Evolutionary conservation across 2,888 invertebrate species (phyloP), one percentile per base, ranked within the genome.

Genomic region (Argynnis bischoffii): DNA sequence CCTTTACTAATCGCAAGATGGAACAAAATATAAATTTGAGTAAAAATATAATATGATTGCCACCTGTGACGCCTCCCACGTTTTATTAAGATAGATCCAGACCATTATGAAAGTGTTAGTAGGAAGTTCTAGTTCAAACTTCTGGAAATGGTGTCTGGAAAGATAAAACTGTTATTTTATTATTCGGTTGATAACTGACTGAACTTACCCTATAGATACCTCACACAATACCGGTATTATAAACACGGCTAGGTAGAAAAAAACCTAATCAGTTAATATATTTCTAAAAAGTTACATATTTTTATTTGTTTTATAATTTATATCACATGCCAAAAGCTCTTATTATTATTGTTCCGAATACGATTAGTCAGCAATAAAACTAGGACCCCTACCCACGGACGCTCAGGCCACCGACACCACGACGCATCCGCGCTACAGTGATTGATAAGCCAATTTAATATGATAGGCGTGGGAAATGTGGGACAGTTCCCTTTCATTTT

Each of bases 381-480:
- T 71, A 63, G 66, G 60, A 70, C 66, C 68, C 82, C 72, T 73
- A 75, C 73, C 80, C 84, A 84, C 81, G 81, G 79, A 83, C 74
- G 71, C 75, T 72, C 73, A 72, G 79, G 74, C 79, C 83, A 81
- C 77, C 81, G 81, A 81, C 82, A 79, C 82, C 82, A 81, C 80
- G 76, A 79, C 78, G 82, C 89, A 90, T 91, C 90, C 90, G 88
- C 84, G 83, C 79, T 81, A 82, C 84, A 72, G 83, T 86, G 89
- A 91, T 91, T 91, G 90, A 90, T 90, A 88, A 88, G 85, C 80
- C 85, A 86, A 88, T 87, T 88, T 87, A 82, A 84, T 84, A 86
- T 86, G 78, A 91, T 90, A 90, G 88, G 76, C 90, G 91, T 92
- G 91, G 84, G 92, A 91, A 78, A 74, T 75, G 67, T 70, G 74